These are phyloP conservation scores for Phylloscopus collybita DNA, from an alignment of 2,797 vertebrate species.

Conservation along the genomic window DNA sequence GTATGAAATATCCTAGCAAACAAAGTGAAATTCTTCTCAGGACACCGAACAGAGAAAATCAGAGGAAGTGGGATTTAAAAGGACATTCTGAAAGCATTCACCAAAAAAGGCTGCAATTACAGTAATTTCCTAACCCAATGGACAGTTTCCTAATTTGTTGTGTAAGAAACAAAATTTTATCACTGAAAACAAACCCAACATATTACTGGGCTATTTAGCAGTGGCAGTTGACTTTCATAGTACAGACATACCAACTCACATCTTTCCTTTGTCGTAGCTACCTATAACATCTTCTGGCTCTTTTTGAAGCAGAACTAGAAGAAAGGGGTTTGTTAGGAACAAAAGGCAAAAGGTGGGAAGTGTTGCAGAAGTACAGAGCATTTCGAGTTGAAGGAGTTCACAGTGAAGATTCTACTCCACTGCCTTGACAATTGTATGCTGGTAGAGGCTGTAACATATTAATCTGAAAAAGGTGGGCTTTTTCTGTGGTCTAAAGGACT, in stretches of 20 bases:
- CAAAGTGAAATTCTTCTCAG: background rate
- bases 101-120: background rate
- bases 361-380: background rate
- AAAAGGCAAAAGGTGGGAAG: background rate
- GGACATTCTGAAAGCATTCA: background rate
- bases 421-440: background rate
- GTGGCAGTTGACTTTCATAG: background rate
- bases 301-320: background rate
- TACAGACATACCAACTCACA: background rate
- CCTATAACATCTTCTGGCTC: background rate
- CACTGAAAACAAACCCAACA: background rate
- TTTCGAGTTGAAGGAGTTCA: background rate
- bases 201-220: background rate
- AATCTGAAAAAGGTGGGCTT: background rate
- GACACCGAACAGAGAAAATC: background rate
- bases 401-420: background rate
- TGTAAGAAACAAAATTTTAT: background rate
- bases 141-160: background rate
- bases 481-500: background rate
- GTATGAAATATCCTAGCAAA: background rate
- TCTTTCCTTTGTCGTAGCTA: background rate
- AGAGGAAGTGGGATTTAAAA: background rate
- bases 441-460: background rate
- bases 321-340: background rate
- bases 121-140: background rate